phyloP scores from a whole-genome alignment of 64 coral and sea anemone genomes.

The Pachyseris speciosa region DNA sequence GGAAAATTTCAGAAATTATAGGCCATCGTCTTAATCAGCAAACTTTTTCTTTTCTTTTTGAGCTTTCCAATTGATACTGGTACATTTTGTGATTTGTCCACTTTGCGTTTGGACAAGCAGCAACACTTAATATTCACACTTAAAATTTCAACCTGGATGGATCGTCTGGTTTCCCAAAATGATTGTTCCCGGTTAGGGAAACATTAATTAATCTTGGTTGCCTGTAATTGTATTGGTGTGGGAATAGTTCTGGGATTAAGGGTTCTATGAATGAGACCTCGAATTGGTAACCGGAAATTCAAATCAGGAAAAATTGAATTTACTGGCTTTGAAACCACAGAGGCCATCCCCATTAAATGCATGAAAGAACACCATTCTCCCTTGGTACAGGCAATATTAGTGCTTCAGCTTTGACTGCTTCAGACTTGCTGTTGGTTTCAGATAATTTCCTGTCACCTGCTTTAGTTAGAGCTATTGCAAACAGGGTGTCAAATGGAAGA shows the following conservation, averaged over 20 bases:
- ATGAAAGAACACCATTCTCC: slow-evolving; percentile 44
- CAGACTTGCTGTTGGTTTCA: background rate
- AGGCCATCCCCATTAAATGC: background rate
- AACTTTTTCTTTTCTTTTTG: too few species aligned
- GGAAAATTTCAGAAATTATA: too few species aligned
- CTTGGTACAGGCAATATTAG: slow-evolving; percentile 18
- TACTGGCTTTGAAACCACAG: slow-evolving; percentile 30
- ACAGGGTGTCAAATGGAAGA: slow-evolving; percentile 20
- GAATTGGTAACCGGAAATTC: slow-evolving; percentile 40
- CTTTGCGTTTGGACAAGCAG: too few species aligned
- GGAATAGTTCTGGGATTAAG: background rate
- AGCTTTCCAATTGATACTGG: too few species aligned
- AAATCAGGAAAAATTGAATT: slow-evolving; percentile 50
- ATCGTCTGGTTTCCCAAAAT: too few species aligned
- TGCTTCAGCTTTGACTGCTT: slow-evolving; percentile 55
- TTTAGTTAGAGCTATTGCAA: slow-evolving; percentile 11
- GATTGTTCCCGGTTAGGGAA: too few species aligned
- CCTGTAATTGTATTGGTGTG: too few species aligned
- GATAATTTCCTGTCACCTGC: background rate
- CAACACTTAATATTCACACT: too few species aligned
- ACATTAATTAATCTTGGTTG: too few species aligned
- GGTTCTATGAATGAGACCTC: slow-evolving; percentile 55
- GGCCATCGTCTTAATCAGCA: too few species aligned
- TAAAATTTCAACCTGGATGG: too few species aligned
- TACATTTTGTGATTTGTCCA: too few species aligned